phyloP scores from a whole-genome alignment of 2,113 vertebrate genomes.

The Quiscalus mexicanus region DNA sequence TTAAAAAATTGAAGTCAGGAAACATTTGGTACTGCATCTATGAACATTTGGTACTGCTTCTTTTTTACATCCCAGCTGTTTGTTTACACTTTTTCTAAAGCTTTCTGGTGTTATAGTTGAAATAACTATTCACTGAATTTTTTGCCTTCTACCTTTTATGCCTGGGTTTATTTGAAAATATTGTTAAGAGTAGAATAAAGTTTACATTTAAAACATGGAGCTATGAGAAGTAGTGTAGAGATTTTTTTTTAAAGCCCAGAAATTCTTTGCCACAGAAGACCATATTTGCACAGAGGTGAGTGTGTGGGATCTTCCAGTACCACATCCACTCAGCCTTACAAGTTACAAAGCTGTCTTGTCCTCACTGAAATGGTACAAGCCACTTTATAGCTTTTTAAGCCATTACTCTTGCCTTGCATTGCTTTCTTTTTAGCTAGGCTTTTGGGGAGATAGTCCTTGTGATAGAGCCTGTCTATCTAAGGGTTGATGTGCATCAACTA shows the following conservation, averaged over 20 bases:
- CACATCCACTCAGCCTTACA: not conserved
- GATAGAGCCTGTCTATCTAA: not conserved
- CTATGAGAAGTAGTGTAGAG: not conserved
- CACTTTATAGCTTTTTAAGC: not conserved
- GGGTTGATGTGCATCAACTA: not conserved
- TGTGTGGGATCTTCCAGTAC: not conserved
- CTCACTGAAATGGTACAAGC: not conserved
- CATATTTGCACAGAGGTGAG: not conserved
- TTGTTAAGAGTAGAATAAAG: not conserved
- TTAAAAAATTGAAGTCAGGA: not conserved
- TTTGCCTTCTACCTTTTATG: not conserved
- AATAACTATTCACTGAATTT: not conserved
- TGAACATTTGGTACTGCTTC: not conserved
- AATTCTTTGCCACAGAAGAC: not conserved
- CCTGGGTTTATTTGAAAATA: not conserved
- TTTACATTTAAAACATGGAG: not conserved
- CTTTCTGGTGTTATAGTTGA: not conserved
- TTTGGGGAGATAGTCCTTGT: not conserved
- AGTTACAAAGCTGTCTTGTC: not conserved
- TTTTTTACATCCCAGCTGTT: not conserved
- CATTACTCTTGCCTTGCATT: not conserved
- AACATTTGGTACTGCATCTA: not conserved
- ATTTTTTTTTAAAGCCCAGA: not conserved
- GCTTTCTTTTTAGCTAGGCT: not conserved
- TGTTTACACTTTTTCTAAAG: not conserved